Conservation (phyloP, 2,888 invertebrate genomes). For the Leptinotarsa peninsularis region DNA sequence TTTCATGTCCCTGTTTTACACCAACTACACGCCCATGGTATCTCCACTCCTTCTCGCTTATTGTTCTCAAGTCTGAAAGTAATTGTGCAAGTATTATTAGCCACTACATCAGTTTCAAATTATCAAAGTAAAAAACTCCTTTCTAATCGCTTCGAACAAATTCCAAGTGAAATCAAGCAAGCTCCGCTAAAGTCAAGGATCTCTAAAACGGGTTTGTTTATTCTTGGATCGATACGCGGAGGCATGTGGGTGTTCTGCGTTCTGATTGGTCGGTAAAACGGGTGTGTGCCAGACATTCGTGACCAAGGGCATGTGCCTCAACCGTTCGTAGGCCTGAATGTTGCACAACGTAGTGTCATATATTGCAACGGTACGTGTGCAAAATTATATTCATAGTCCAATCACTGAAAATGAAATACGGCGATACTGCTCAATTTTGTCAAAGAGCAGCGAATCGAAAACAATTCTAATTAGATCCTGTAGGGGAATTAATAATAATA, state of each 20-base stretch:
- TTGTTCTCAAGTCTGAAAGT: neutral
- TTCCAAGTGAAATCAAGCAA: slow-evolving; percentile 29
- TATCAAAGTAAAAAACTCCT: slow-evolving; percentile 15
- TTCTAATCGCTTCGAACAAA: slow-evolving; percentile 27
- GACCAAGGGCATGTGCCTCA: slow-evolving; percentile 19
- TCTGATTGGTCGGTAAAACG: slow-evolving; percentile 54
- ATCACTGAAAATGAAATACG: neutral
- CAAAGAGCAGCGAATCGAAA: too few relatives aligned
- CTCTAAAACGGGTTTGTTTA: slow-evolving; percentile 51
- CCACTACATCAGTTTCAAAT: neutral
- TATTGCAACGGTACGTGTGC: slow-evolving; percentile 2
- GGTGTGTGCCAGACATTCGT: slow-evolving; percentile 53
- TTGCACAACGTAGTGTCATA: slow-evolving; percentile 1
- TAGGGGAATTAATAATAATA: too few relatives aligned
- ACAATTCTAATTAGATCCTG: too few relatives aligned
- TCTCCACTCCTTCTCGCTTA: neutral
- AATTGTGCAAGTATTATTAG: neutral
- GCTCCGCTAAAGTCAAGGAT: slow-evolving; percentile 52
- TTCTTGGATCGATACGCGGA: slow-evolving; percentile 54
- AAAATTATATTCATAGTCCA: neutral
- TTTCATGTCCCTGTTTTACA: neutral
- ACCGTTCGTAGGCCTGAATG: neutral
- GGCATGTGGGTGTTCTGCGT: slow-evolving; percentile 47
- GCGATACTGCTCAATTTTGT: too few relatives aligned
- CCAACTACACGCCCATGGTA: slow-evolving; percentile 11